Percentiles rank a stretch among this genome's conserved stretches.
phyloP scores from a whole-genome alignment of 2,797 vertebrate genomes.

The Hyperoplus lanceolatus region DNA sequence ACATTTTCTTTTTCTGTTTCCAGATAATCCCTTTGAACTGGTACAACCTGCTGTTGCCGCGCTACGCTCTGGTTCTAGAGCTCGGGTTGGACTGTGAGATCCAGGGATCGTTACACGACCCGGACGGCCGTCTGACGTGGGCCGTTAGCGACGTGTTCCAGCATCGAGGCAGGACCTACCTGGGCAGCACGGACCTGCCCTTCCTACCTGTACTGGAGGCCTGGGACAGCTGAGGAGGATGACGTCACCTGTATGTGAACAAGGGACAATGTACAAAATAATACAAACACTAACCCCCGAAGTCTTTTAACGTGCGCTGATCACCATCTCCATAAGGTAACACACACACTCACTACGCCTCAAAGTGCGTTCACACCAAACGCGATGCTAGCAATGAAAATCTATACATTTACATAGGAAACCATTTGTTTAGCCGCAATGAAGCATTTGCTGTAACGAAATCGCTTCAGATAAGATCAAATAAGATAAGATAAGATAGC shows the following conservation, averaged over 20 bases:
- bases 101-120: constrained; percentile 75
- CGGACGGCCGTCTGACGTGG: constrained; percentile 70
- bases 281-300: too few species aligned
- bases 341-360: too few species aligned
- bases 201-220: constrained; percentile 78
- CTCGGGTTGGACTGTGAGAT: constrained; percentile 64
- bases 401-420: too few species aligned
- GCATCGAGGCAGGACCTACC: constrained; percentile 70
- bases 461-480: too few species aligned
- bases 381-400: too few species aligned
- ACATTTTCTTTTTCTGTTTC: not conserved
- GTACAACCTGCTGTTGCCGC: constrained; percentile 77
- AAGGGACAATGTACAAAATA: too few species aligned
- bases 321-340: not conserved
- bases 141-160: constrained; percentile 84
- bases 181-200: constrained; percentile 82
- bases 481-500: too few species aligned
- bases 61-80: constrained; percentile 80
- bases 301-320: too few species aligned
- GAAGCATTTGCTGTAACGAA: too few species aligned
- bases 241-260: not conserved
- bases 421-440: too few species aligned
- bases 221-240: constrained; percentile 40
- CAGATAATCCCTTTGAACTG: constrained; percentile 77
- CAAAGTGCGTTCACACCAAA: too few species aligned